phyloP scores from a whole-genome alignment of 2,888 invertebrate genomes.

The Caenorhabditis parvicauda region DNA sequence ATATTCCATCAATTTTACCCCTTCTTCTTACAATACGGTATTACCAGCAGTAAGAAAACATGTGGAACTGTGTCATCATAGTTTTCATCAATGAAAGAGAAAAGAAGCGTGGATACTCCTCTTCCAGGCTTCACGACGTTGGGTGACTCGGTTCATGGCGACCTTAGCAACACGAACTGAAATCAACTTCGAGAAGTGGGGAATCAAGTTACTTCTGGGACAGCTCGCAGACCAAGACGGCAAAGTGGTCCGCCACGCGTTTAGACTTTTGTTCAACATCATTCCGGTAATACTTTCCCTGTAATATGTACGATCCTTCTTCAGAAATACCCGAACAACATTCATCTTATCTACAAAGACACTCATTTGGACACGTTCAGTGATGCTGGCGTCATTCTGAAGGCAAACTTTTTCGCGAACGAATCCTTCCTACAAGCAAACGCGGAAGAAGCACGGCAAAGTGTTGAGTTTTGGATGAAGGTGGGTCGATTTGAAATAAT shows the following conservation, averaged over 20 bases:
- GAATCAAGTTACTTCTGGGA: constrained; percentile 78
- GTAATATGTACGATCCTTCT: too few species aligned
- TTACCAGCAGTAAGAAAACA: too few species aligned
- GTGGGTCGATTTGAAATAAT: constrained; percentile 5
- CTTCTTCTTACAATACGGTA: too few species aligned
- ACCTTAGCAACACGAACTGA: constrained; percentile 78
- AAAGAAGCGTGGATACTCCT: not conserved
- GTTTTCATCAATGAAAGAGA: not conserved
- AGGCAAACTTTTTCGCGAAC: constrained; percentile 37
- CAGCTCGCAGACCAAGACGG: constrained; percentile 82
- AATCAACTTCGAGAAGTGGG: constrained; percentile 72
- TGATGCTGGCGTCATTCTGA: constrained; percentile 48
- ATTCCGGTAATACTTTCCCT: too few species aligned
- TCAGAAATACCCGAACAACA: too few species aligned
- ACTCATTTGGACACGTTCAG: constrained; percentile 36
- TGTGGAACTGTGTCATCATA: too few species aligned
- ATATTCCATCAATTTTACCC: too few species aligned
- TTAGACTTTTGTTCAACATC: constrained; percentile 22
- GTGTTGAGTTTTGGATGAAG: constrained; percentile 44
- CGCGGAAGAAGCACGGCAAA: constrained; percentile 26
- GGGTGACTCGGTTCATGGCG: constrained; percentile 86
- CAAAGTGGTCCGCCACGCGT: constrained; percentile 64
- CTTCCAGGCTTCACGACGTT: constrained; percentile 70
- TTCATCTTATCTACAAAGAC: not conserved
- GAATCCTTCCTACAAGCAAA: constrained; percentile 34